Percentiles rank a stretch among this genome's conserved stretches.
These are phyloP conservation scores for Exocentrus adspersus DNA, from an alignment of 2,888 invertebrate genomes.

Conservation along the genomic window DNA sequence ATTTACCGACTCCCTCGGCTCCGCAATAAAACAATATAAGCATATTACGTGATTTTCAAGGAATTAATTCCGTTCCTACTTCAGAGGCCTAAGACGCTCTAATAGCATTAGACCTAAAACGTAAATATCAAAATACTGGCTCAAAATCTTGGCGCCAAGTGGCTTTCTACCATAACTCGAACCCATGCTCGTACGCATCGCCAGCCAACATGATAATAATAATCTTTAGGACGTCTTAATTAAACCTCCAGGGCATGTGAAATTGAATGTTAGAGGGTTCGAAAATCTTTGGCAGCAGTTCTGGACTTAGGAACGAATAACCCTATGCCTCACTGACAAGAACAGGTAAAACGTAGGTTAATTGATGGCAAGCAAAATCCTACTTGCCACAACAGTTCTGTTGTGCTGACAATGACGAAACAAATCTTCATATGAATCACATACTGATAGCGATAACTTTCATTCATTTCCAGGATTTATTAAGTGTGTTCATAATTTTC, in stretches of 20 bases:
- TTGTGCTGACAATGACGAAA: too few relatives aligned
- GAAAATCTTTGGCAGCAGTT: slow-evolving; percentile 5
- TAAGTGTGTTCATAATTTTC: too few relatives aligned
- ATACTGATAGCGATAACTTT: too few relatives aligned
- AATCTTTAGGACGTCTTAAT: slow-evolving; percentile 25
- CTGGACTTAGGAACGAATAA: neutral
- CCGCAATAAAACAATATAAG: slow-evolving; percentile 19
- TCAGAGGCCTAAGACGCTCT: slow-evolving; percentile 7
- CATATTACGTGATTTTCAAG: slow-evolving; percentile 16
- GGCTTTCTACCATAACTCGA: slow-evolving; percentile 18
- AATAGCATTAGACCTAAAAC: slow-evolving; percentile 16
- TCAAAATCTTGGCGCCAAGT: slow-evolving; percentile 11
- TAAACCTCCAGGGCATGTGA: slow-evolving; percentile 18
- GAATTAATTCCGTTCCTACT: slow-evolving; percentile 18
- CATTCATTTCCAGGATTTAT: too few relatives aligned
- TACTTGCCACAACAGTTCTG: too few relatives aligned
- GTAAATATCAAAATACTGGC: slow-evolving; percentile 15
- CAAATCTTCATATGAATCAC: too few relatives aligned
- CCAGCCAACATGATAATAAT: slow-evolving; percentile 16
- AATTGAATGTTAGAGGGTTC: slow-evolving; percentile 17
- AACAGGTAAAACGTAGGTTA: too few relatives aligned
- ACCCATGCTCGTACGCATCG: neutral
- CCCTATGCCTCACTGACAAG: too few relatives aligned
- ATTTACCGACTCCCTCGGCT: slow-evolving; percentile 2
- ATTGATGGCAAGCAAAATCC: too few relatives aligned